Conservation (phyloP, 2,797 vertebrate species). For the Danio albolineatus region DNA sequence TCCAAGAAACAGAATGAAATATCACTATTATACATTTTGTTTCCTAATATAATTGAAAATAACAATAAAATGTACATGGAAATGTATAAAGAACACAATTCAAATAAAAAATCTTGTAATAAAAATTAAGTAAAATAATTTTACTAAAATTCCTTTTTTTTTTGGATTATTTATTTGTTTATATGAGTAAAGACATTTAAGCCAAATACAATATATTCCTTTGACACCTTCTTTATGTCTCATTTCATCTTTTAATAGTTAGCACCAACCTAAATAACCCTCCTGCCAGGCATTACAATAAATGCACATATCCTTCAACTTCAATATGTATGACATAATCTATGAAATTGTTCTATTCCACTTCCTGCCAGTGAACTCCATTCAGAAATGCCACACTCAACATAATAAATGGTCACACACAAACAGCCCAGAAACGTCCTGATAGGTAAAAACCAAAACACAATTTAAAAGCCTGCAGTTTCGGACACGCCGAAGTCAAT, state of each 20-base stretch:
- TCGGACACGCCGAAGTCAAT: conserved; percentile 32
- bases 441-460: conserved; percentile 18
- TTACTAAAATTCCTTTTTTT: too few relatives aligned
- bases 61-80: too few relatives aligned
- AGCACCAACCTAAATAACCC: conserved; percentile 1
- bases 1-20: too few relatives aligned
- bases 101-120: too few relatives aligned
- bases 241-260: not conserved
- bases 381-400: not conserved
- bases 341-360: conserved; percentile 9
- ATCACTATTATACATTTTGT: too few relatives aligned
- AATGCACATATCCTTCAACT: conserved; percentile 23
- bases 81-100: too few relatives aligned
- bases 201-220: not conserved
- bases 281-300: not conserved
- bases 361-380: conserved; percentile 9
- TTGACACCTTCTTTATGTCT: not conserved
- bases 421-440: not conserved
- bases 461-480: conserved; percentile 25
- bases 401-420: not conserved
- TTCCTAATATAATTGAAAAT: too few relatives aligned
- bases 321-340: not conserved
- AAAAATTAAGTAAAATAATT: too few relatives aligned
- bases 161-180: too few relatives aligned
- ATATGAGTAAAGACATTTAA: too few relatives aligned